Evolutionary conservation across 92 coral and sea anemone genomes (phyloP).

Genomic region (Zoanthus sansibaricus): DNA sequence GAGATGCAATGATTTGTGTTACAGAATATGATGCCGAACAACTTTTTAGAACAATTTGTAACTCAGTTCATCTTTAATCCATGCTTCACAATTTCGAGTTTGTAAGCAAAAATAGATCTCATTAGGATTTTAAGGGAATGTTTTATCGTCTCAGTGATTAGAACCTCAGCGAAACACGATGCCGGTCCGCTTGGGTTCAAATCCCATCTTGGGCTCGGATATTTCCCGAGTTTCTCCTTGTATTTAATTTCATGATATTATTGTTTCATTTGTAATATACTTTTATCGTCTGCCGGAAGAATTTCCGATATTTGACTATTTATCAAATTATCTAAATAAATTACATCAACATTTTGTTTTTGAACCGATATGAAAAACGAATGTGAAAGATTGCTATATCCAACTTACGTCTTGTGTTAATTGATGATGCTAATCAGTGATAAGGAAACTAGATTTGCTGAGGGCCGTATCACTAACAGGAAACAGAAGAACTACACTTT

Average conservation of each 20-base stretch:
- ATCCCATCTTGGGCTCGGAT: too few relatives aligned
- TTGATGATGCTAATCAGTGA: background rate
- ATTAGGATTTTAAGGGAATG: background rate
- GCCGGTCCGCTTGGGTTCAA: too few relatives aligned
- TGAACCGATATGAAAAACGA: background rate
- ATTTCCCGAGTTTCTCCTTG: too few relatives aligned
- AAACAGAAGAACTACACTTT: background rate
- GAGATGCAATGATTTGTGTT: too few relatives aligned
- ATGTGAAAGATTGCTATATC: background rate
- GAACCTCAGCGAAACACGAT: too few relatives aligned
- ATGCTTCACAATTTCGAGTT: background rate
- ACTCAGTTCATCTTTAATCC: too few relatives aligned
- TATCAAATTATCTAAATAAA: background rate
- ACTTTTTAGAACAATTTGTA: too few relatives aligned
- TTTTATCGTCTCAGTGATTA: background rate
- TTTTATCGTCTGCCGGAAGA: background rate
- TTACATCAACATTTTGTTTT: background rate
- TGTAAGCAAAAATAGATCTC: background rate
- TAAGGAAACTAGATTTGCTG: background rate
- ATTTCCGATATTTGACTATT: slow-evolving; percentile 4
- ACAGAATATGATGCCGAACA: too few relatives aligned
- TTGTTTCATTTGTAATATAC: too few relatives aligned
- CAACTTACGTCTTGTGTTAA: background rate
- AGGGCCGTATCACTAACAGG: background rate
- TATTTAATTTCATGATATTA: too few relatives aligned